A percentile compares a stretch with the other conserved stretches of the same genome.
phyloP scores from a whole-genome alignment of 2,113 vertebrate genomes.

The Mus spicilegus region DNA sequence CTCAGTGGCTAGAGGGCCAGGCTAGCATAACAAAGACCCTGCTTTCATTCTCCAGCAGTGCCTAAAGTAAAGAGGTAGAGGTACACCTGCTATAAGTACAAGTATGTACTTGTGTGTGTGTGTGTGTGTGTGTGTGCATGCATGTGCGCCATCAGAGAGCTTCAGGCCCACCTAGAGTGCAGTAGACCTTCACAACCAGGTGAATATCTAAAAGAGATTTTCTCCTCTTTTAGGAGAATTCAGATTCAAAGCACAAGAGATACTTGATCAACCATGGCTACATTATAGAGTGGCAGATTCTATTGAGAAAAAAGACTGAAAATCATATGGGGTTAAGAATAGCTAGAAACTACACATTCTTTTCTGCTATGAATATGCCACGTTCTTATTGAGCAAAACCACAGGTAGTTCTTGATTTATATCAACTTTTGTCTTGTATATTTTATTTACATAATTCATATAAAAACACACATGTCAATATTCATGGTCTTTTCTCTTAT shows the following conservation, averaged over 20 bases:
- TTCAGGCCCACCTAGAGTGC: background rate
- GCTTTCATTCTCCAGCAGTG: background rate
- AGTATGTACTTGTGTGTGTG: too few species aligned
- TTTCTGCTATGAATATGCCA: background rate
- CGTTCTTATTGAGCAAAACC: slow-evolving; percentile 15
- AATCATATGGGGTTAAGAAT: background rate
- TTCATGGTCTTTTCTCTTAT: slow-evolving; percentile 16
- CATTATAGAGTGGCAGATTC: background rate
- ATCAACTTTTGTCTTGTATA: background rate
- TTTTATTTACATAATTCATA: slow-evolving; percentile 1
- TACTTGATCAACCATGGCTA: background rate
- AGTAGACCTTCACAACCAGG: background rate
- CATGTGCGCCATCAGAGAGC: background rate
- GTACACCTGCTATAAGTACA: background rate
- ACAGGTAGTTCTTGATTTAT: background rate
- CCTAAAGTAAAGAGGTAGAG: background rate
- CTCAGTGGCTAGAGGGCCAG: background rate
- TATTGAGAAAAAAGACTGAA: background rate
- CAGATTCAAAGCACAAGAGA: background rate
- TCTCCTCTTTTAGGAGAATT: background rate
- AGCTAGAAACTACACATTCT: background rate
- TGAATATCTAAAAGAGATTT: background rate
- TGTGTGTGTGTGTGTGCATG: too few species aligned
- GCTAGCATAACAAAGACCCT: too few species aligned
- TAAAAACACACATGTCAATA: background rate